phyloP scores from a whole-genome alignment of 2,888 invertebrate genomes.

The Dryococelus australis region DNA sequence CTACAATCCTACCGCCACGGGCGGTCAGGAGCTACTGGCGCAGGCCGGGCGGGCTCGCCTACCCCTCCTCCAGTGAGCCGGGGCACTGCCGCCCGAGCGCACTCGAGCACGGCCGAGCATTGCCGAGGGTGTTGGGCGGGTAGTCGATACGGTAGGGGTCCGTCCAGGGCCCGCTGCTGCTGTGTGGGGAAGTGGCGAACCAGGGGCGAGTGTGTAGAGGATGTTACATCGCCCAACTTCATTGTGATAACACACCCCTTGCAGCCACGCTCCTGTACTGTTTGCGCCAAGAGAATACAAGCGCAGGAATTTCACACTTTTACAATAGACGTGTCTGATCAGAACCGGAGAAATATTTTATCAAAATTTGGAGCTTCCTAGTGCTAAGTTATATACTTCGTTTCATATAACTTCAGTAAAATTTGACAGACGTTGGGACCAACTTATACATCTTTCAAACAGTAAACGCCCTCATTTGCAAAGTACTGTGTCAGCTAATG shows the following conservation, averaged over 20 bases:
- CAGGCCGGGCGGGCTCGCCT: neutral
- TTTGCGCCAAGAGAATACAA: neutral
- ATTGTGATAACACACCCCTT: neutral
- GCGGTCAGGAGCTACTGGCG: conserved; percentile 3
- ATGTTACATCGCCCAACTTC: neutral
- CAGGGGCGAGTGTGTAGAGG: neutral
- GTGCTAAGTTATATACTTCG: too few species aligned
- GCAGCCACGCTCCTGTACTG: neutral
- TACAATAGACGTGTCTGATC: neutral
- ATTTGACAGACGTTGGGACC: too few species aligned
- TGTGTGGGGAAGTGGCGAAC: neutral
- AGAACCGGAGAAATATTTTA: too few species aligned
- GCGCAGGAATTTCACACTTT: neutral
- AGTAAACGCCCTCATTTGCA: too few species aligned
- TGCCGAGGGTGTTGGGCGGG: neutral
- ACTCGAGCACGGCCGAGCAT: neutral
- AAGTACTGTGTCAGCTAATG: too few species aligned
- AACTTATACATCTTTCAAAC: too few species aligned
- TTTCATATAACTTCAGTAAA: too few species aligned
- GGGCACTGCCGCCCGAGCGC: neutral
- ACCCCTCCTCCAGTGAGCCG: neutral
- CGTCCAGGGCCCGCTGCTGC: neutral
- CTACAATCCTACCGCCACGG: neutral
- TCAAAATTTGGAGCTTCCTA: too few species aligned
- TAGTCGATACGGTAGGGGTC: neutral